Percentiles rank a stretch among this genome's conserved stretches.
Evolutionary conservation across 2,888 invertebrate genomes (phyloP).

Genomic region (Euzetes globulus): DNA sequence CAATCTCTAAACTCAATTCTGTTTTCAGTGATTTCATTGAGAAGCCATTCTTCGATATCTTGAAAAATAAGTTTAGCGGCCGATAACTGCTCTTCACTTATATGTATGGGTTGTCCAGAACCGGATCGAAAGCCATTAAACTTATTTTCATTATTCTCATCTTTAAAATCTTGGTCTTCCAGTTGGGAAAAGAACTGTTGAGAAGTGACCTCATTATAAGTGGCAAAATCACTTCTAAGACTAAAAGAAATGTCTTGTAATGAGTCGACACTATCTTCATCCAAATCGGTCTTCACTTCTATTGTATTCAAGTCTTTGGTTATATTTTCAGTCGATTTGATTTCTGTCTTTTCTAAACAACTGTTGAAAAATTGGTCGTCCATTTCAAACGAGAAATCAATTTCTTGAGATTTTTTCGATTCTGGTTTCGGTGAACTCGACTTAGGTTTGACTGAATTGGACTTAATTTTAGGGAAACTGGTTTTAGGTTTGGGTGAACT

Average conservation of each 20-base stretch:
- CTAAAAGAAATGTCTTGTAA: background rate
- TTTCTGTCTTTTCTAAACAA: no score
- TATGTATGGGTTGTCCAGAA: background rate
- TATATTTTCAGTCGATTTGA: background rate
- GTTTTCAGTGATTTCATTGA: background rate
- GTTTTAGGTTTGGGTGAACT: no score
- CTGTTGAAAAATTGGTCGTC: no score
- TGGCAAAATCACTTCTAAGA: background rate
- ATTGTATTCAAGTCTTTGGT: no score
- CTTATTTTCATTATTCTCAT: background rate
- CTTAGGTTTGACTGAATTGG: no score
- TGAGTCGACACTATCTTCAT: background rate
- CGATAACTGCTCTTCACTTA: background rate
- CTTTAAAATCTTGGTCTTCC: background rate
- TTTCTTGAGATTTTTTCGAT: no score
- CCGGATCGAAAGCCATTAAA: background rate
- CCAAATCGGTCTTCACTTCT: background rate
- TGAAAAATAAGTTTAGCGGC: background rate
- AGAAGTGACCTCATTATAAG: background rate
- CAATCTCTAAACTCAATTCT: background rate
- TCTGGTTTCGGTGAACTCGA: no score
- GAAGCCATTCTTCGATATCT: slow-evolving; percentile 4
- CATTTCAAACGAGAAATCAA: no score
- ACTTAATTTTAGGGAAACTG: no score
- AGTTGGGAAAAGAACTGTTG: background rate